Evolutionary conservation across 2,888 invertebrate species (phyloP).

Genomic region (Podabrus alpinus): DNA sequence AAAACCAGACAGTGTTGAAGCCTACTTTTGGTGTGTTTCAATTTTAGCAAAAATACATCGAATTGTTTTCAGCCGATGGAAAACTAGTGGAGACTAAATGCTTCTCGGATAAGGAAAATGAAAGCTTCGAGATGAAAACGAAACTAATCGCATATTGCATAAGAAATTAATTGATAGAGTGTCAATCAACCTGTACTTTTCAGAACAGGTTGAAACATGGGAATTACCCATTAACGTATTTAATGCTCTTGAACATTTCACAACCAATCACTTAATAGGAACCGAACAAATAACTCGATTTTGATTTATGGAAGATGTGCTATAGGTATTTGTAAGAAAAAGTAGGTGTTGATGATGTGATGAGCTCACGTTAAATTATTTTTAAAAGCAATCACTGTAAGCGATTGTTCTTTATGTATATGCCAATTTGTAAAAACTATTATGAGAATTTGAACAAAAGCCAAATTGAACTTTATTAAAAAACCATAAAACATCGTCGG

Average conservation of each 20-base stretch:
- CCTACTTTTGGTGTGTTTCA: not conserved
- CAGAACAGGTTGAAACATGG: not conserved
- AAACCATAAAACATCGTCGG: not conserved
- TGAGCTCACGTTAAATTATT: not conserved
- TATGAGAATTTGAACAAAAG: not conserved
- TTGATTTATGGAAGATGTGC: not conserved
- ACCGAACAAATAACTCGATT: not conserved
- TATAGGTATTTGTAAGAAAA: not conserved
- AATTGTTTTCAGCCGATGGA: too few species aligned
- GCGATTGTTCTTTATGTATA: not conserved
- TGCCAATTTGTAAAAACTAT: not conserved
- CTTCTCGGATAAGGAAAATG: not conserved
- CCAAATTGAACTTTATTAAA: not conserved
- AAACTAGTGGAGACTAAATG: not conserved
- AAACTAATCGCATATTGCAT: not conserved
- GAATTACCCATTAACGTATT: not conserved
- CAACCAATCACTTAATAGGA: not conserved
- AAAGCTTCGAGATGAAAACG: not conserved
- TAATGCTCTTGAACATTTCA: not conserved
- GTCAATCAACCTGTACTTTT: not conserved
- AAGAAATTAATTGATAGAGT: not conserved
- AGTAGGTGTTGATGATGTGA: not conserved
- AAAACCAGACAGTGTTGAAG: not conserved
- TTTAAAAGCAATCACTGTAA: not conserved
- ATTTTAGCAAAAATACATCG: not conserved